Percentiles rank a stretch among this genome's conserved stretches.
These are phyloP conservation scores for Coccyzus lansbergi DNA, from an alignment of 2,797 vertebrate species.

Conservation along the genomic window DNA sequence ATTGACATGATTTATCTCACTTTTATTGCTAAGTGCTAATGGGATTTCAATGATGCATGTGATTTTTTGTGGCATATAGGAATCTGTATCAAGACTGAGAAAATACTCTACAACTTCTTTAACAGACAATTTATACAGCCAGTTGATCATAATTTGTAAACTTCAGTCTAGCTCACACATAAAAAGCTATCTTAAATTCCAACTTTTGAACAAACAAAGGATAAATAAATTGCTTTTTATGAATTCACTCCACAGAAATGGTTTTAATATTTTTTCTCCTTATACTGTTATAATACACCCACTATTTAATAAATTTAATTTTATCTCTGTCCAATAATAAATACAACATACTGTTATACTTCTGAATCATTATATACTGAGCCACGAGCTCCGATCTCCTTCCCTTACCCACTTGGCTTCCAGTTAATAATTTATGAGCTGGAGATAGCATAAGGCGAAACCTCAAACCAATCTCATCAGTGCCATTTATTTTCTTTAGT, in stretches of 20 bases:
- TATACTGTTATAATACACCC: not conserved
- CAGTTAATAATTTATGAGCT: not conserved
- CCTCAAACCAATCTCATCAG: conserved; percentile 29
- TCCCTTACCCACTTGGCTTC: not conserved
- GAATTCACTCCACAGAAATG: not conserved
- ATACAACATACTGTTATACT: not conserved
- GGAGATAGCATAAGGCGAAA: not conserved
- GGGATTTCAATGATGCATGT: not conserved
- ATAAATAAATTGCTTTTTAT: not conserved
- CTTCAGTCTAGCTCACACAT: not conserved
- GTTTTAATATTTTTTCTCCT: not conserved
- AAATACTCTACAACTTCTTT: conserved; percentile 10
- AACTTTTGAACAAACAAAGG: not conserved
- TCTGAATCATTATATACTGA: not conserved
- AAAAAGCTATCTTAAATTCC: not conserved
- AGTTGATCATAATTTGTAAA: not conserved
- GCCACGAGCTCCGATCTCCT: not conserved
- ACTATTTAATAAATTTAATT: not conserved
- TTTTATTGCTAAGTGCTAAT: conserved; percentile 13
- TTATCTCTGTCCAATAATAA: not conserved
- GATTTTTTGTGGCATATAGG: not conserved
- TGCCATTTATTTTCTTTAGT: conserved; percentile 27
- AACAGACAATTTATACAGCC: not conserved
- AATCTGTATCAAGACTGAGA: conserved; percentile 8
- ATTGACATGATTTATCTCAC: conserved; percentile 14